phyloP scores from a whole-genome alignment of 2,113 vertebrate species.

The Actenoides lindsayi region DNA sequence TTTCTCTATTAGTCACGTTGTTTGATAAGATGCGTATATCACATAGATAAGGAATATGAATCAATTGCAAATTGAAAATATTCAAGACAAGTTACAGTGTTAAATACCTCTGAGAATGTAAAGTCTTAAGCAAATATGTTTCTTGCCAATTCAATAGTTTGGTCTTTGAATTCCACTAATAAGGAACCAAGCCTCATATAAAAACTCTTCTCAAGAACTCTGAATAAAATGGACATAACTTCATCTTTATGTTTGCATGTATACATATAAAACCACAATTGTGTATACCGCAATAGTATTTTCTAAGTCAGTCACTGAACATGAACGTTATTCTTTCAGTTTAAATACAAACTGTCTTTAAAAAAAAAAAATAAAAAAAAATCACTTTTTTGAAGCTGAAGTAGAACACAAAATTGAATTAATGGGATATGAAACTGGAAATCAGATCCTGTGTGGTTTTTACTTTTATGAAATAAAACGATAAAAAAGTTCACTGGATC shows the following conservation, averaged over 20 bases:
- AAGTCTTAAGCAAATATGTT: background rate
- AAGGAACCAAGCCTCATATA: background rate
- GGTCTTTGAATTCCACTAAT: background rate
- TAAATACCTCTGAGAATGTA: background rate
- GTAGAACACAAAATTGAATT: background rate
- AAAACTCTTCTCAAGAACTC: background rate
- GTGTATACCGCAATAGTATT: background rate
- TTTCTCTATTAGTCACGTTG: background rate
- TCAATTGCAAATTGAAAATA: background rate
- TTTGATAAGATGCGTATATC: background rate
- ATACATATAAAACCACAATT: background rate
- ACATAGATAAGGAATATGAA: background rate
- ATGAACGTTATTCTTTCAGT: background rate
- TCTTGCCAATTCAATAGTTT: background rate
- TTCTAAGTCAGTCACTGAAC: background rate
- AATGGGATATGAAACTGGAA: background rate
- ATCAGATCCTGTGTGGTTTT: background rate
- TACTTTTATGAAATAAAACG: background rate
- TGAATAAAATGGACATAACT: background rate
- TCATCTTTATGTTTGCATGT: background rate
- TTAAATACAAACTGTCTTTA: background rate
- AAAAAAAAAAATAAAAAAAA: background rate
- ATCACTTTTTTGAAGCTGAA: background rate
- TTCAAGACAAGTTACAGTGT: background rate
- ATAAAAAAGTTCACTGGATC: background rate